phyloP scores from a whole-genome alignment of 2,797 vertebrate species.

The Chromobotia macracanthus region DNA sequence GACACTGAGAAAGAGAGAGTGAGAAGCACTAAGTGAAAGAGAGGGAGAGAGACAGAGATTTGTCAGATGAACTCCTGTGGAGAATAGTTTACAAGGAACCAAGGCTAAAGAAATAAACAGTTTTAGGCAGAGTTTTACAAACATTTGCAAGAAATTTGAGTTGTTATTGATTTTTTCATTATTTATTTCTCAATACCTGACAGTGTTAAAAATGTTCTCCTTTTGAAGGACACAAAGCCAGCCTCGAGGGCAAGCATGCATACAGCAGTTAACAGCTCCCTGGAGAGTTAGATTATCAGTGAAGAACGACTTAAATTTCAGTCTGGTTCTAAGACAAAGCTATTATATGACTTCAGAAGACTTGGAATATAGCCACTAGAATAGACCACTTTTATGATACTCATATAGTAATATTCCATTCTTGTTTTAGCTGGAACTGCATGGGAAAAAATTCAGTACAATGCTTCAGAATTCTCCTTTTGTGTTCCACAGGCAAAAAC shows the following conservation, averaged over 20 bases:
- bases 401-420: not conserved
- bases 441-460: not conserved
- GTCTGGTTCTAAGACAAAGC: constrained; percentile 3
- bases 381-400: not conserved
- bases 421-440: not conserved
- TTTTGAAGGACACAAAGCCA: constrained; percentile 3
- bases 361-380: not conserved
- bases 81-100: not conserved
- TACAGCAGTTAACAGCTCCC: not conserved
- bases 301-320: constrained; percentile 2
- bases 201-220: constrained; percentile 11
- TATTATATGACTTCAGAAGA: not conserved
- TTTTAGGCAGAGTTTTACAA: not conserved
- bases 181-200: constrained; percentile 1
- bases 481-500: too few relatives aligned
- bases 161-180: constrained; percentile 14
- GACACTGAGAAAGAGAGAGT: constrained; percentile 12
- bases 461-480: too few relatives aligned
- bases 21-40: constrained; percentile 6
- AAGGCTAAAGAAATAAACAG: constrained; percentile 1
- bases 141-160: not conserved
- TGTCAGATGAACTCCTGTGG: constrained; percentile 5
- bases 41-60: constrained; percentile 11
- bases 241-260: not conserved
- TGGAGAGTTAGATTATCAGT: not conserved